Percentiles rank a stretch among this genome's conserved stretches.
Conservation (phyloP, 1,140 invertebrate genomes). For the Drosophila guanche region DNA sequence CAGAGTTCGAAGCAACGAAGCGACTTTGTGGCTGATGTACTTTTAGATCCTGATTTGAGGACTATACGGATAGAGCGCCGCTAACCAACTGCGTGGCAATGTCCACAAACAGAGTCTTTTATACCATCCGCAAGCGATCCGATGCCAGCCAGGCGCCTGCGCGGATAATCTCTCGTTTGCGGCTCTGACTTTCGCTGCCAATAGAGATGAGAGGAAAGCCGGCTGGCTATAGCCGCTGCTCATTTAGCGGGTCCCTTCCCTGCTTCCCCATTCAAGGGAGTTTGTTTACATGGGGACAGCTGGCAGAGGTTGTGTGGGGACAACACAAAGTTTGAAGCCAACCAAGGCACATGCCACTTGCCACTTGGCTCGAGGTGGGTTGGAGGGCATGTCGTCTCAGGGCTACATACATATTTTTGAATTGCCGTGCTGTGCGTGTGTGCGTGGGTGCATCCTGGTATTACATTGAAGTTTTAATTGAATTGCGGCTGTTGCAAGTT, state of each 20-base stretch:
- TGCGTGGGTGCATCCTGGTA: constrained; percentile 39
- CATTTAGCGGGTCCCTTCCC: constrained; percentile 39
- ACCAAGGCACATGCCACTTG: constrained; percentile 34
- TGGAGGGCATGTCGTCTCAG: constrained; percentile 24
- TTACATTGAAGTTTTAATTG: constrained; percentile 81
- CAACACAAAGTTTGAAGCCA: constrained; percentile 52
- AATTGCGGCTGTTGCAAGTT: constrained; percentile 80
- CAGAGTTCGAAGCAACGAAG: constrained; percentile 1
- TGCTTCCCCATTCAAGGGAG: constrained; percentile 11
- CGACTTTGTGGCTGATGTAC: not conserved
- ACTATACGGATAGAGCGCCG: constrained; percentile 28
- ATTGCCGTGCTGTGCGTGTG: constrained; percentile 5
- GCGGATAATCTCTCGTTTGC: constrained; percentile 51
- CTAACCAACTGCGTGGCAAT: constrained; percentile 48
- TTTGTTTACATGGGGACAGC: constrained; percentile 76
- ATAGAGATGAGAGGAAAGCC: constrained; percentile 5
- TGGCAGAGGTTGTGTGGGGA: constrained; percentile 34
- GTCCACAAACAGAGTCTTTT: constrained; percentile 45
- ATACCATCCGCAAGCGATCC: constrained; percentile 21
- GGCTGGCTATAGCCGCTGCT: constrained; percentile 45
- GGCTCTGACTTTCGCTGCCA: not conserved
- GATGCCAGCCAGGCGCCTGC: constrained; percentile 27
- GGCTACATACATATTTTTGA: constrained; percentile 23
- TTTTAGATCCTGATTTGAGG: not conserved
- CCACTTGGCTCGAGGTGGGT: constrained; percentile 36